Evolutionary conservation across 2,797 vertebrate genomes (phyloP), one percentile per base, ranked within the genome.

Genomic region (Adrianichthys oophorus): DNA sequence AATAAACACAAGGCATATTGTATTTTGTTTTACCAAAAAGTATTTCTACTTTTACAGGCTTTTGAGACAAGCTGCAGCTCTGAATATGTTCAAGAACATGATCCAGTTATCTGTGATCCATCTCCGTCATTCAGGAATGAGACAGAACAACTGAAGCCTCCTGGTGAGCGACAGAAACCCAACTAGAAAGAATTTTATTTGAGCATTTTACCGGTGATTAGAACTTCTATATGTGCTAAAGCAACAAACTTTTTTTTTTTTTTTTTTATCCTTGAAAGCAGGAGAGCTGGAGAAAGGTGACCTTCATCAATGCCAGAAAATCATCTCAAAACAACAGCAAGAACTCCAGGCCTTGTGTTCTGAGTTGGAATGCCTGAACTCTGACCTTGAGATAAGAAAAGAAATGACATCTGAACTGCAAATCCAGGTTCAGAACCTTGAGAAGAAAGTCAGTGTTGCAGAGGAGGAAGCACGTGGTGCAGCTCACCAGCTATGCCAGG

Each of bases 301-400:
- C 48, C 62, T 76, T 45, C 74, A 37, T 37, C 32, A 37, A 12
- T 37, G 12, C 54, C 80, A 76, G 44, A 79, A 89, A 64, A 75
- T 45, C 0, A 56, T 78, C 54, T 67, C 78, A 52, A 74, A 61
- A 44, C 84, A 90, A 56, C 76, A 87, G 42, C 56, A 45, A 2
- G 78, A 93, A 59, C 69, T 87, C 19, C 70, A 89, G 63, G 69
- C 72, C 0, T 82, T 94, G 58, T 79, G 56, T 7, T 86, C 67
- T 0, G 86, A 90, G 64, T 71, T 91, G n/a, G 72, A 82, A 52
- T 70, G 85, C 10, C 87, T 91, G 52, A 88, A 72, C 32, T 69
- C 74, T 14, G 92, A 93, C 44, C 72, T 93, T 15, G 54, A 62
- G 32, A 76, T 78, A n/a, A 93, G 91, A 65, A 87, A 61, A n/a